Percentiles rank a stretch among this genome's conserved stretches.
Conservation (phyloP, 1,140 invertebrate genomes). For the Tachypleus tridentatus region DNA sequence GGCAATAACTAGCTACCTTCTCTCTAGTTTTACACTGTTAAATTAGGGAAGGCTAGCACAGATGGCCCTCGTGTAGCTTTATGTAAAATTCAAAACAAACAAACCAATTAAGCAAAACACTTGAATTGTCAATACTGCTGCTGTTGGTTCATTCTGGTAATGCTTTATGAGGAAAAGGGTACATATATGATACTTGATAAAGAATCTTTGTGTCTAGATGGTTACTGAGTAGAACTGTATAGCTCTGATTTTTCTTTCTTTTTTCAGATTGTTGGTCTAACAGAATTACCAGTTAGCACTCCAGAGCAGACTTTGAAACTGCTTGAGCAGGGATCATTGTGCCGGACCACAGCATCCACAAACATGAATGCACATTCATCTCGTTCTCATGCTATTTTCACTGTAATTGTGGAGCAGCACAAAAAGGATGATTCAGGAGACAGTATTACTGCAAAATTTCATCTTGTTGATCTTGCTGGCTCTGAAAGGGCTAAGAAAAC, state of each 20-base stretch:
- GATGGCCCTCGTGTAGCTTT: too few species aligned
- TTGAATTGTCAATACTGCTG: too few species aligned
- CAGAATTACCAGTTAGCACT: constrained; percentile 66
- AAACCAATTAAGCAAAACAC: too few species aligned
- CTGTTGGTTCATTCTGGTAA: too few species aligned
- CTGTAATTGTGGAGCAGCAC: constrained; percentile 67
- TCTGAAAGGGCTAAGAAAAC: constrained; percentile 99
- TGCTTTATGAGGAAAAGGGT: too few species aligned
- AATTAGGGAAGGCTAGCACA: too few species aligned
- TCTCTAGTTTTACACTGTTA: too few species aligned
- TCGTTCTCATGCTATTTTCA: constrained; percentile 96
- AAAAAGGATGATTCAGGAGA: constrained; percentile 98
- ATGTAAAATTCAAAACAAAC: too few species aligned
- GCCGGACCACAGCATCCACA: constrained; percentile 96
- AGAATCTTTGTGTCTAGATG: too few species aligned
- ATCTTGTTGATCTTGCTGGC: constrained; percentile 98
- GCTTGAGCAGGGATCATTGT: constrained; percentile 95
- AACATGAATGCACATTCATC: constrained; percentile 98
- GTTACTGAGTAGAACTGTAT: too few species aligned
- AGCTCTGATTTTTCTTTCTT: not conserved
- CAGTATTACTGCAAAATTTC: constrained; percentile 95
- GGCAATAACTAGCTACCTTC: too few species aligned
- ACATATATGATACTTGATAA: too few species aligned
- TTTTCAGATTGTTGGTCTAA: constrained; percentile 79
- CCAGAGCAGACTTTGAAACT: constrained; percentile 79